Evolutionary conservation across 23 tunicate species (phyloP), one percentile per base, ranked within the genome.

Genomic region (Pegea sp.): DNA sequence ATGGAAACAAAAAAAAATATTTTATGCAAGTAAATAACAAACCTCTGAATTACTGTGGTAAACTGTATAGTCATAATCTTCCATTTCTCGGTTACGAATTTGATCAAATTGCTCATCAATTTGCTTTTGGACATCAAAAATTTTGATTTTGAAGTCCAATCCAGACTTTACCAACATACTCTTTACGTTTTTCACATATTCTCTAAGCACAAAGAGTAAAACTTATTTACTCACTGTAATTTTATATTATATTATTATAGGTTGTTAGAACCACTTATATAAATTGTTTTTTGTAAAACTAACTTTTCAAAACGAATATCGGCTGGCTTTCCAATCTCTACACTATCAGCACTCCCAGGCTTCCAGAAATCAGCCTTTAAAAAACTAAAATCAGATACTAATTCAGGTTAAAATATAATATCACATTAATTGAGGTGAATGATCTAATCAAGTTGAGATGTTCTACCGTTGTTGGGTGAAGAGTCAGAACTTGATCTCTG

Each of bases 41-140:
- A 38, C 95, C 64, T 84, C 95, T 20, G 64, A 72, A 24, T 49
- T 31, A 34, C 76, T 56, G 67, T 84, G 84, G 33, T 84, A 84
- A 8, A 62, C 63, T 52, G 73, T 33, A 68, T 84, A 74, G 50
- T 74, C 66, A 43, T 74, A 60, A 5, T n/a, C 63, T 1, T 1
- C 28, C 22, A 44, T 18, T 13, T 28, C 64, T 5, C 22, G 13
- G 16, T 31, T 26, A 38, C 65, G 30, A 0, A 31, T 31, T 26
- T 31, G 38, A 58, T 53, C 57, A 49, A 72, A 72, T 48, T 81
- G 93, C n/a, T 61, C 26, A 31, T 84, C 63, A 24, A 84, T 68
- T 32, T 53, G 26, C 1, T 5, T n/a, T 58, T 84, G 95, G 7
- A 84, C 44, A 58, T 84, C 61, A 30, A 27, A 13, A 2, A 84